Percentiles rank a stretch among this genome's conserved stretches.
These are phyloP conservation scores for Cathartes aura DNA, from an alignment of 2,113 vertebrate genomes.

Conservation along the genomic window DNA sequence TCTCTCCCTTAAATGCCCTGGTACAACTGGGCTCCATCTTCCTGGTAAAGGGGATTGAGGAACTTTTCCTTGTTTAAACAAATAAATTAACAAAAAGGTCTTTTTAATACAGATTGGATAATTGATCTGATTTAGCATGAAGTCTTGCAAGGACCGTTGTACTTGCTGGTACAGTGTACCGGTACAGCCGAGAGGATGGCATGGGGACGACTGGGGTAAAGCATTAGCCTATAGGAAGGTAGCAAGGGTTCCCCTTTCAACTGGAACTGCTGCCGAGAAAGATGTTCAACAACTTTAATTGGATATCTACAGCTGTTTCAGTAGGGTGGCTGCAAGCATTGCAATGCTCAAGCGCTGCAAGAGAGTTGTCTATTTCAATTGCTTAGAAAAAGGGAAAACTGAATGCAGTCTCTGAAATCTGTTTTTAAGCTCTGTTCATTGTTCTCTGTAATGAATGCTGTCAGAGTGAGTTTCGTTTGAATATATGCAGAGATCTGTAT, in stretches of 20 bases:
- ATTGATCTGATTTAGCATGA: neutral
- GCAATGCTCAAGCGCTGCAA: accelerated
- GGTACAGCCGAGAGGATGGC: neutral
- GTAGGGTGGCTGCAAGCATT: neutral
- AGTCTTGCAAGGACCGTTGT: neutral
- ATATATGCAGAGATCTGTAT: neutral
- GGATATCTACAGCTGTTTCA: neutral
- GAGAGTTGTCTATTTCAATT: neutral
- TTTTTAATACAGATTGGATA: neutral
- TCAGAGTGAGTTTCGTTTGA: neutral
- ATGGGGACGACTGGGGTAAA: neutral
- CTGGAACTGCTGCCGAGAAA: neutral
- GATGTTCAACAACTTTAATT: neutral
- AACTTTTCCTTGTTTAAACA: neutral
- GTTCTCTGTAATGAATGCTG: neutral
- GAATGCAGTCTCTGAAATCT: neutral
- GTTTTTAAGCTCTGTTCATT: constrained; percentile 20
- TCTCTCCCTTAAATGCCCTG: neutral
- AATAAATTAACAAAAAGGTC: neutral
- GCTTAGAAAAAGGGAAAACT: neutral
- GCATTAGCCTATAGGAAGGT: neutral
- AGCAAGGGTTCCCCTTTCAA: neutral
- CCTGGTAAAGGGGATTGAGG: neutral
- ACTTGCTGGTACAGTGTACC: neutral
- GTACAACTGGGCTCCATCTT: neutral